phyloP scores from a whole-genome alignment of 2,797 vertebrate genomes.

The Scolopax bukidnonensis region DNA sequence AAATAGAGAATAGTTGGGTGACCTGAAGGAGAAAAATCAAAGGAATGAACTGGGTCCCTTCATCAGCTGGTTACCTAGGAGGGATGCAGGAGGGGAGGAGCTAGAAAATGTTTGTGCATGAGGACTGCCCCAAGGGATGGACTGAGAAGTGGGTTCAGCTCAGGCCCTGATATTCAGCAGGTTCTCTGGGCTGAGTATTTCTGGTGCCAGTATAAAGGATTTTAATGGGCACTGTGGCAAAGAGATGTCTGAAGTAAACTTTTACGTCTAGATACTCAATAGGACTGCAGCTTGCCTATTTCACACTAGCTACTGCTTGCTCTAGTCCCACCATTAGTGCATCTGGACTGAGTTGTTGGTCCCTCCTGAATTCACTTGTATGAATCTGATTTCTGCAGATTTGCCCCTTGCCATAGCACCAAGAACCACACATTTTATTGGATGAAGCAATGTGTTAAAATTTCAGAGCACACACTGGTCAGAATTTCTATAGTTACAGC shows the following conservation, averaged over 20 bases:
- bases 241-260: neutral
- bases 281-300: neutral
- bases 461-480: fast-evolving
- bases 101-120: neutral
- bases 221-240: neutral
- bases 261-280: neutral
- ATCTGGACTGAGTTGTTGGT: neutral
- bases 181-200: neutral
- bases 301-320: neutral
- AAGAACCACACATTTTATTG: fast-evolving
- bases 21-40: neutral
- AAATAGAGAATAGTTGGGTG: neutral
- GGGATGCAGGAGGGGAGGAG: neutral
- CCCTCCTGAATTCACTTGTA: neutral
- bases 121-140: neutral
- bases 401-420: neutral
- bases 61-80: neutral
- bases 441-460: neutral
- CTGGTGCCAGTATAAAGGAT: neutral
- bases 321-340: neutral
- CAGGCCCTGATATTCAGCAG: neutral
- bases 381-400: neutral
- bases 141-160: neutral
- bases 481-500: neutral
- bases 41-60: neutral